phyloP scores from a whole-genome alignment of 2,888 invertebrate species.

The Polydesmus complanatus region DNA sequence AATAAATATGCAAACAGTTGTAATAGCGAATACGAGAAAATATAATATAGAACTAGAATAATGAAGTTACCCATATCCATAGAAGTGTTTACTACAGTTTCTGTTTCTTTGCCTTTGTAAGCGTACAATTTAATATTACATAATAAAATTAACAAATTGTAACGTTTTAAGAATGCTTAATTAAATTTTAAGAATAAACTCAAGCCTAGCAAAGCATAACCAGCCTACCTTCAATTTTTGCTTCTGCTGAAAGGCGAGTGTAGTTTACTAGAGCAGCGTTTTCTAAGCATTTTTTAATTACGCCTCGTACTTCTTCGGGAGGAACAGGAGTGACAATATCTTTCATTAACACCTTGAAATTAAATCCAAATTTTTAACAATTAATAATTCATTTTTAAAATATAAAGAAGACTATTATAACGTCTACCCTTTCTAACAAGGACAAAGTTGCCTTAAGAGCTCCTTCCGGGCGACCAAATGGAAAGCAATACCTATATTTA shows the following conservation, averaged over 20 bases:
- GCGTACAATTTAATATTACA: not conserved
- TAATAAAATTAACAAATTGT: too few relatives aligned
- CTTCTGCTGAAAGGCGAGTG: constrained; percentile 85
- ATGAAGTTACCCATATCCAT: not conserved
- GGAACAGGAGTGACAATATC: constrained; percentile 95
- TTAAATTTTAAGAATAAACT: too few relatives aligned
- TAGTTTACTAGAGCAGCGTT: constrained; percentile 97
- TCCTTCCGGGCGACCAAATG: constrained; percentile 97
- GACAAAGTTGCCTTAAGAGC: constrained; percentile 92
- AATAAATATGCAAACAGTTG: not conserved
- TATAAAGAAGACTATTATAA: not conserved
- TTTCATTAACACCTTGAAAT: constrained; percentile 77
- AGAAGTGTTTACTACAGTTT: not conserved
- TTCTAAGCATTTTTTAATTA: constrained; percentile 94
- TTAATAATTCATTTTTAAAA: not conserved
- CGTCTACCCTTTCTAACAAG: constrained; percentile 67
- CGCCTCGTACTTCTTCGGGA: constrained; percentile 81
- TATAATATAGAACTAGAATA: not conserved
- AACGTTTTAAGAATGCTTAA: too few relatives aligned
- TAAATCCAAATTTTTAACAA: not conserved
- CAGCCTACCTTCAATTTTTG: constrained; percentile 81
- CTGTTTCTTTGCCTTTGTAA: not conserved
- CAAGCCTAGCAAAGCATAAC: not conserved
- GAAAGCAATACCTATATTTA: constrained; percentile 73
- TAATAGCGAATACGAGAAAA: not conserved